phyloP scores from a whole-genome alignment of 2,113 vertebrate genomes.

The Daphoenositta chrysoptera region DNA sequence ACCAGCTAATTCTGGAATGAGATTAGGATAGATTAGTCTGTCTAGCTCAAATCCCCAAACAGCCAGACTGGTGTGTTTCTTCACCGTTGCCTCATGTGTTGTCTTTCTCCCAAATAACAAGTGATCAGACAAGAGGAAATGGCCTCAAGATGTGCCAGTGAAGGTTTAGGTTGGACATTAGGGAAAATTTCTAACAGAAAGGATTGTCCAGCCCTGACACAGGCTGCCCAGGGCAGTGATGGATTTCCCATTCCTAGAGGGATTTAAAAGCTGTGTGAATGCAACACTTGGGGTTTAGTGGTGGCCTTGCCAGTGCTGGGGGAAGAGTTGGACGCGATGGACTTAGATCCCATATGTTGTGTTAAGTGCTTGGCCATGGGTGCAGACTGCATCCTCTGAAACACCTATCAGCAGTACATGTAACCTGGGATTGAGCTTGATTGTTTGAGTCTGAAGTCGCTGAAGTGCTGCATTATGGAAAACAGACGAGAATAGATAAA shows the following conservation, averaged over 20 bases:
- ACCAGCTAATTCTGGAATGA: neutral
- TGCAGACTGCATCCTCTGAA: neutral
- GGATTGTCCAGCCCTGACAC: neutral
- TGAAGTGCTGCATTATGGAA: neutral
- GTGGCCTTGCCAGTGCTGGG: neutral
- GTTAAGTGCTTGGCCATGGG: neutral
- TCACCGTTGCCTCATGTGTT: neutral
- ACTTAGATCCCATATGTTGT: too few relatives aligned
- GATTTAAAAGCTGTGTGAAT: neutral
- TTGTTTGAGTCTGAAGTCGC: neutral
- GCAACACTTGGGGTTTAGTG: neutral
- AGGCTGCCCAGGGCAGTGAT: neutral
- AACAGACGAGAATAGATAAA: neutral
- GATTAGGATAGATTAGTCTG: constrained; percentile 30
- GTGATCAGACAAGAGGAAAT: neutral
- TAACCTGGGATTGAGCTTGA: neutral
- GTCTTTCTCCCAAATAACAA: neutral
- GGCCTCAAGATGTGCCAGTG: neutral
- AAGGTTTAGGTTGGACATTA: neutral
- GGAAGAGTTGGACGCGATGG: neutral
- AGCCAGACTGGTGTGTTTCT: neutral
- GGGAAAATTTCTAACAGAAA: neutral
- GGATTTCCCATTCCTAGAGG: neutral
- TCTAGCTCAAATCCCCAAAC: neutral
- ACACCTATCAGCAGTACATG: rapidly evolving